These are phyloP conservation scores for Spizaetus ornatus DNA, from an alignment of 2,113 vertebrate species.

Conservation along the genomic window DNA sequence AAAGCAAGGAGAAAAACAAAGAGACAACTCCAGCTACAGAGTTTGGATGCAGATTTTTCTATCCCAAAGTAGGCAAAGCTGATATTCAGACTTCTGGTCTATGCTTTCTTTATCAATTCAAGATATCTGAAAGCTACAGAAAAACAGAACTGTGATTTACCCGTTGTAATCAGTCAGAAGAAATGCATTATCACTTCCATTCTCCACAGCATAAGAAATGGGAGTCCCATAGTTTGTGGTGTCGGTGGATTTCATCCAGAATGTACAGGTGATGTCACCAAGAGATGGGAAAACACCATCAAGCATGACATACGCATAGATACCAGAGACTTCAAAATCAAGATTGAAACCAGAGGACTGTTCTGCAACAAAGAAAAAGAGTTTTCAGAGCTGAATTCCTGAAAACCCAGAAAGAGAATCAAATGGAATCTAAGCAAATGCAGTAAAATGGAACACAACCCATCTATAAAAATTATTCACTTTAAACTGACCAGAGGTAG, in stretches of 20 bases:
- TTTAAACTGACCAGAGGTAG: neutral
- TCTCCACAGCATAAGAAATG: constrained; percentile 91
- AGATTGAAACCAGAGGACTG: constrained; percentile 93
- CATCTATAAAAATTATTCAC: neutral
- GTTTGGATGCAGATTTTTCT: neutral
- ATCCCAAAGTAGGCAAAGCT: neutral
- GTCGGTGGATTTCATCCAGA: constrained; percentile 97
- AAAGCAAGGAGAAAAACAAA: neutral
- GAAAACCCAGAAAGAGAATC: neutral
- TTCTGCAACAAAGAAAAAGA: constrained; percentile 76
- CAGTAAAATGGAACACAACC: neutral
- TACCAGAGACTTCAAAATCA: constrained; percentile 96
- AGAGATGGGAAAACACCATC: constrained; percentile 88
- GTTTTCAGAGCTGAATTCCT: neutral
- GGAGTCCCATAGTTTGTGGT: constrained; percentile 92
- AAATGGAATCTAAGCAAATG: neutral
- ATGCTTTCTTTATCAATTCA: neutral
- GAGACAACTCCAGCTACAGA: neutral
- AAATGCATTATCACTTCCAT: constrained; percentile 91
- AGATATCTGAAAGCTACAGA: neutral
- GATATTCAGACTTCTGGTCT: neutral
- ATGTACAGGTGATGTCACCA: constrained; percentile 86
- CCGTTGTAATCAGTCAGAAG: constrained; percentile 97
- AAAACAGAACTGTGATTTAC: constrained; percentile 69
- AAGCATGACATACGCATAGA: constrained; percentile 91